Evolutionary conservation across 2,113 vertebrate genomes (phyloP).

Genomic region (Otolemur garnettii): DNA sequence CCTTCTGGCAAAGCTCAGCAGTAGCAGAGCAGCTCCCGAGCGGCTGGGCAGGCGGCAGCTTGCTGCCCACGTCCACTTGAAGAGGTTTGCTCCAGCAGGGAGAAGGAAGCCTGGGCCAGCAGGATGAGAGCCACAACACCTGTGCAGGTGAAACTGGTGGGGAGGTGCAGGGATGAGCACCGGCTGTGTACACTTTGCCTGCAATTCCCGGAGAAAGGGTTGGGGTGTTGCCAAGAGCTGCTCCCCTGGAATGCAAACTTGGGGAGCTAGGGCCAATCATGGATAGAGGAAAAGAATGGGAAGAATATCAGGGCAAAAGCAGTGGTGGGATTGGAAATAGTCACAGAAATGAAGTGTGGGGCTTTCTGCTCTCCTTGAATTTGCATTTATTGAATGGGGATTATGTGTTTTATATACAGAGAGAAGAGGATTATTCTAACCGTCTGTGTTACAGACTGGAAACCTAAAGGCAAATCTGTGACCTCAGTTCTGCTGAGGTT

Average conservation of each 20-base stretch:
- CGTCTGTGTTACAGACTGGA: neutral
- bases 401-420: rapidly evolving
- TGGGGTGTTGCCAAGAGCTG: constrained; percentile 61
- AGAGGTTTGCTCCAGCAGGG: constrained; percentile 72
- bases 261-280: neutral
- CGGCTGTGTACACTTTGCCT: constrained; percentile 12
- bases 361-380: constrained; percentile 31
- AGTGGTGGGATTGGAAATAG: constrained; percentile 52
- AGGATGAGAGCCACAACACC: constrained; percentile 85
- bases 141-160: constrained; percentile 87
- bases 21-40: constrained; percentile 73
- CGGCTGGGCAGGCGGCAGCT: constrained; percentile 65
- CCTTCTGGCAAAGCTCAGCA: constrained; percentile 86
- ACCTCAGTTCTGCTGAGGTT: neutral
- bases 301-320: constrained; percentile 40
- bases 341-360: neutral
- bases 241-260: constrained; percentile 62
- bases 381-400: neutral
- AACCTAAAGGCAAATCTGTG: neutral
- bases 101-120: constrained; percentile 74
- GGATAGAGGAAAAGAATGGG: constrained; percentile 60
- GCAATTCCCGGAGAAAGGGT: neutral
- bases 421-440: neutral
- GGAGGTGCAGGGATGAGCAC: neutral
- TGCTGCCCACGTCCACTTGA: constrained; percentile 67